These are phyloP conservation scores for Myotis findleyi DNA, from an alignment of 2,797 vertebrate species.

Conservation along the genomic window DNA sequence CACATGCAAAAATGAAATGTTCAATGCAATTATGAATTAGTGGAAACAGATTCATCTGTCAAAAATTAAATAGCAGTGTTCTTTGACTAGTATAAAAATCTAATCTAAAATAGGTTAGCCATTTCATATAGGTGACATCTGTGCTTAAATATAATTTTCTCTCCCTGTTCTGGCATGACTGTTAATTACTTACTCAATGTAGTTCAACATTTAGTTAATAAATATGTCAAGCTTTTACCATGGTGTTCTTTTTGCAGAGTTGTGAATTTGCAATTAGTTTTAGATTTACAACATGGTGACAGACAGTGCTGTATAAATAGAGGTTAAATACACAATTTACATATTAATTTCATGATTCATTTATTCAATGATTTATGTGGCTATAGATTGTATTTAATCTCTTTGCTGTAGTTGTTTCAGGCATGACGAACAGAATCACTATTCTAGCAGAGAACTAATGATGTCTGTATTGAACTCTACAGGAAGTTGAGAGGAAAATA, in stretches of 20 bases:
- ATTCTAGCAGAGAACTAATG: constrained; percentile 83
- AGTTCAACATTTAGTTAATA: constrained; percentile 94
- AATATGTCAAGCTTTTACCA: constrained; percentile 94
- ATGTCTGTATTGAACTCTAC: constrained; percentile 84
- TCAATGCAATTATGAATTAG: constrained; percentile 88
- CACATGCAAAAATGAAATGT: constrained; percentile 83
- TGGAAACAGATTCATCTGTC: constrained; percentile 87
- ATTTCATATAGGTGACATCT: constrained; percentile 90
- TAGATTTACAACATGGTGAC: constrained; percentile 94
- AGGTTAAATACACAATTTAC: constrained; percentile 97
- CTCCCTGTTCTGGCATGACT: constrained; percentile 88
- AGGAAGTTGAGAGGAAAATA: constrained; percentile 70
- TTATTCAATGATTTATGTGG: constrained; percentile 96
- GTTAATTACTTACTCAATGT: constrained; percentile 94
- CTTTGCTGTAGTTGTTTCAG: constrained; percentile 88
- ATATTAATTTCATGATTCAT: constrained; percentile 98
- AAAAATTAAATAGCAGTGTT: constrained; percentile 88
- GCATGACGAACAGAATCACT: constrained; percentile 90
- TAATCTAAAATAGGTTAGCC: constrained; percentile 88
- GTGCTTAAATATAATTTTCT: constrained; percentile 90
- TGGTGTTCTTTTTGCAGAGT: constrained; percentile 90
- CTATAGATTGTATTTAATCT: constrained; percentile 95
- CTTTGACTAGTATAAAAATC: constrained; percentile 88
- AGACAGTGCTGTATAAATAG: constrained; percentile 95
- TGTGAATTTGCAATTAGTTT: constrained; percentile 95